Base-by-base conservation (phyloP, 2,797 vertebrate genomes). In the Trematomus bernacchii region DNA sequence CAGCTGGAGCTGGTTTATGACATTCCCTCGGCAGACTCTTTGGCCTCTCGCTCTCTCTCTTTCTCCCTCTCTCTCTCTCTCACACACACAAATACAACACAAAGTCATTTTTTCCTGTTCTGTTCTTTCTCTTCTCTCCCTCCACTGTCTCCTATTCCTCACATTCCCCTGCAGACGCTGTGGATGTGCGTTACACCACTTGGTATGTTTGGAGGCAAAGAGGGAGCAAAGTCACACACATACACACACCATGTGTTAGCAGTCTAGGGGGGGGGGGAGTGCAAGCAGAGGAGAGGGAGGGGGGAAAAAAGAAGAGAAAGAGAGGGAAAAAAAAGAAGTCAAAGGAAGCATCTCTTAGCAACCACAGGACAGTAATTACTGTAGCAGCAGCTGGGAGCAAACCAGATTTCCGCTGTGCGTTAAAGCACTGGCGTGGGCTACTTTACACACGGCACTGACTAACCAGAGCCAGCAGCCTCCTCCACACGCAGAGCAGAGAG, bases 311-410 rank as follows among this genome's bases (percentile, higher is more conserved):
- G 57, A 75, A 58, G 68, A 76, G 66, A 66, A 46, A 73, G 52
- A 72, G 66, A 51, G 63, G 59, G 67, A 54, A 61, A 67, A 69
- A 73, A 73, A 62, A 66, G 92, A 92, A 94, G 91, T 95, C 95
- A 95, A 96, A 96, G 94, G 95, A 96, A 96, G 91, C 95, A 96
- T 97, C 95, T 97, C 95, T 96, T 97, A 97, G 96, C 95, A 97
- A 96, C 96, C 95, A 95, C 95, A 96, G 95, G 95, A 97, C 95
- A 96, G 94, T 97, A 96, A 97, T 97, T 97, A 96, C 95, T 97
- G 96, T 95, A 96, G 95, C 95, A 96, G 94, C 95, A 96, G 95
- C 95, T 97, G 95, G 95, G 95, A 96, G 94, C 94, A 96, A 96
- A 97, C 94, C 95, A 97, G 95, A 96, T 97, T 96, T 97, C 95